Base-by-base conservation (phyloP, 2,888 invertebrate genomes). In the Caenorhabditis sp. region DNA sequence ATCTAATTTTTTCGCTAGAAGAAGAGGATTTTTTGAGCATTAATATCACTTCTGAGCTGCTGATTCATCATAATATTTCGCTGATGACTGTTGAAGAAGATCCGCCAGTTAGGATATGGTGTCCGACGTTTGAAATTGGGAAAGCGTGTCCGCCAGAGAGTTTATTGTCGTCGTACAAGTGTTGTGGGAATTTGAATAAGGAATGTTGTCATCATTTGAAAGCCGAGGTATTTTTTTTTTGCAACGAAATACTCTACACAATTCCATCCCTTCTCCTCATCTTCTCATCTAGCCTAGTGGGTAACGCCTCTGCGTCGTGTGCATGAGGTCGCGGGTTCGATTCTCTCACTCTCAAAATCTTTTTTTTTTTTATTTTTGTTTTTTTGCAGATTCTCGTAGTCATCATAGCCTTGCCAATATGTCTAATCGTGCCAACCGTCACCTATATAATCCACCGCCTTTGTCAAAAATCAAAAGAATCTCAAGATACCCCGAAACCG, bases 141-240 rank as follows among this genome's bases (percentile, higher is more conserved):
- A n/a, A 8, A 21, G n/a, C n/a, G 12, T 60, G 38, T 49, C 23
- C 26, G 0, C 59, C 68, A 59, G 65, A 68, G 56, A 74, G 69
- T 20, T 58, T 71, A 1, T 27, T 76, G 0, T 76, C 76, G 0
- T 71, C 65, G 31, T 68, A 76, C 58, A 76, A 76, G 52, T 76
- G 76, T 63, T 76, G 76, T 27, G 76, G 76, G 1, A 71, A 70
- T 63, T 49, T 71, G 52, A 76, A 76, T 57, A 76, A 76, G 53
- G 76, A 76, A 14, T 76, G 76, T 31, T 76, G 76, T 36, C 71
- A 67, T 38, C 76, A 76, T 53, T 50, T 76, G 52, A 54, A 68
- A 63, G 71, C 71, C 58, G 71, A 71, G 76, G 76, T 76, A 17
- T 56, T 38, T 38, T 57, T 27, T 43, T 50, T 52, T 61, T 7